Percentiles rank a stretch among this genome's conserved stretches.
phyloP scores from a whole-genome alignment of 2,888 invertebrate species.

The Spicauda simplicius region DNA sequence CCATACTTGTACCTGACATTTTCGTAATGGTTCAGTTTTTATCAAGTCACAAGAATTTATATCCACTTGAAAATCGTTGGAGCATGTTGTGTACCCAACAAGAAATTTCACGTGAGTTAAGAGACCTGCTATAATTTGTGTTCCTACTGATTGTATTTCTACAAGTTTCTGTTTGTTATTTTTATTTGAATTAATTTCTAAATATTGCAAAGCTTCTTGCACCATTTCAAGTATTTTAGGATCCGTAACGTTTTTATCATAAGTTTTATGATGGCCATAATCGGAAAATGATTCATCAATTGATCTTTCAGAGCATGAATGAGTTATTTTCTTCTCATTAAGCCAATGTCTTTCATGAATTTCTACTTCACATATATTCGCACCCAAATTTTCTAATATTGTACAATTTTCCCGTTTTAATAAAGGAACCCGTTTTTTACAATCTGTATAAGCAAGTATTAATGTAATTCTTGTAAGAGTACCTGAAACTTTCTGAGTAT shows the following conservation, averaged over 20 bases:
- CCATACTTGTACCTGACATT: conserved; percentile 75
- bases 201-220: conserved; percentile 64
- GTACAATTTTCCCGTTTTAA: conserved; percentile 57
- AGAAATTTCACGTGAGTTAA: conserved; percentile 84
- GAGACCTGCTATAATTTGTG: conserved; percentile 82
- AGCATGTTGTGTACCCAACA: conserved; percentile 83
- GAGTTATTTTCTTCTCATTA: conserved; percentile 58
- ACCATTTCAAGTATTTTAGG: conserved; percentile 59
- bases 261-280: conserved; percentile 39
- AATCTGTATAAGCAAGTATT: conserved; percentile 59
- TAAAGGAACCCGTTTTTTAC: conserved; percentile 55
- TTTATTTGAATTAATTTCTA: conserved; percentile 65
- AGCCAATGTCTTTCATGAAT: conserved; percentile 58
- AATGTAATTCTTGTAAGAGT: conserved; percentile 61
- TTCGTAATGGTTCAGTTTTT: conserved; percentile 55
- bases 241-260: conserved; percentile 50
- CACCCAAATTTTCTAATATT: conserved; percentile 54
- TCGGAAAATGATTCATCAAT: conserved; percentile 55
- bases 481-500: conserved; percentile 57
- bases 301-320: conserved; percentile 59
- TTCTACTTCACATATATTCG: conserved; percentile 63
- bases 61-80: conserved; percentile 57
- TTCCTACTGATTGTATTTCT: conserved; percentile 70
- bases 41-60: conserved; percentile 57
- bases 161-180: conserved; percentile 66